phyloP scores from a whole-genome alignment of 1,140 invertebrate species.

The Pseudoatta argentina region DNA sequence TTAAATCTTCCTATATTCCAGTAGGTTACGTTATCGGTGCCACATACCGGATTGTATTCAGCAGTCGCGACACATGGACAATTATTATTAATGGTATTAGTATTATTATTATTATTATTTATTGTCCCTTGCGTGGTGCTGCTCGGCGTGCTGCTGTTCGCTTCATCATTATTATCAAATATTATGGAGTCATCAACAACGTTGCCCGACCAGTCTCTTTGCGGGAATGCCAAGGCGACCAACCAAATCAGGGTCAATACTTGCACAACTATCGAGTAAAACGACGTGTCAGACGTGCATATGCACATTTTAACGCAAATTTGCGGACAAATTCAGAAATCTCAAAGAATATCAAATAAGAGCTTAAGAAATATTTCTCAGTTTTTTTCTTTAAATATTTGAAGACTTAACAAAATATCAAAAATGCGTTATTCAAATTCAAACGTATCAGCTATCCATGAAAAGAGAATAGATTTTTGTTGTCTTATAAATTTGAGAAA shows the following conservation, averaged over 20 bases:
- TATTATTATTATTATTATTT: too few relatives aligned
- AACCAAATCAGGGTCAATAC: slow-evolving; percentile 47
- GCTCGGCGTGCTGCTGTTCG: not conserved
- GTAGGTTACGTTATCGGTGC: slow-evolving; percentile 53
- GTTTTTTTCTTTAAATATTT: not conserved
- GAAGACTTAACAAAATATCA: not conserved
- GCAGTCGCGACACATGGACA: slow-evolving; percentile 47
- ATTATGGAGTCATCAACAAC: not conserved
- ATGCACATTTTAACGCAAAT: not conserved
- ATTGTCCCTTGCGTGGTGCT: not conserved
- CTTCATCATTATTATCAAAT: not conserved
- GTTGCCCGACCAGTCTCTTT: slow-evolving; percentile 1
- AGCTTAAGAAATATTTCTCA: not conserved
- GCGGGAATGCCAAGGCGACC: slow-evolving; percentile 56
- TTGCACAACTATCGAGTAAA: slow-evolving; percentile 37
- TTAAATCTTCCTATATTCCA: slow-evolving; percentile 53
- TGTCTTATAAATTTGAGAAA: not conserved
- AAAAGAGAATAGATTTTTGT: not conserved
- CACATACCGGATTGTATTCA: slow-evolving; percentile 63
- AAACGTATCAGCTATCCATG: not conserved
- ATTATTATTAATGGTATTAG: too few relatives aligned
- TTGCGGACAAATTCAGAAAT: not conserved
- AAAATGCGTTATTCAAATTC: not conserved
- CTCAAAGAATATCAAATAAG: not conserved
- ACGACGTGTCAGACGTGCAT: not conserved